phyloP scores from a whole-genome alignment of 2,113 vertebrate species.

The Falcunculus frontatus region DNA sequence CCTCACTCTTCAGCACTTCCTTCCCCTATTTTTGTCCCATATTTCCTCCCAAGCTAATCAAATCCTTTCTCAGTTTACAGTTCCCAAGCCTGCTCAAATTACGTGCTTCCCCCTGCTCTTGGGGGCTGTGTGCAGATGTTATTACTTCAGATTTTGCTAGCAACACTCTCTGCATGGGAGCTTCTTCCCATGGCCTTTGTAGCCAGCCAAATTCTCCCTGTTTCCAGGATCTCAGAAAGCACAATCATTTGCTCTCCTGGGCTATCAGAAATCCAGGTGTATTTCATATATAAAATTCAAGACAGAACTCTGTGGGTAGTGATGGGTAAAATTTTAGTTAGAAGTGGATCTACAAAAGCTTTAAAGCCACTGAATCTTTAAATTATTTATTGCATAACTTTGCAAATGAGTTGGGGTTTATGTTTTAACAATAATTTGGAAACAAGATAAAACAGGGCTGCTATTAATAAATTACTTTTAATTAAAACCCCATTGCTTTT shows the following conservation, averaged over 20 bases:
- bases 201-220: background rate
- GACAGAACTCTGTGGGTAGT: background rate
- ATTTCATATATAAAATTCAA: background rate
- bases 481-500: background rate
- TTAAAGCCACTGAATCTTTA: background rate
- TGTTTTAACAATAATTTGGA: background rate
- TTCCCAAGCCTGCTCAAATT: background rate
- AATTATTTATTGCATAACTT: background rate
- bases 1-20: slow-evolving; percentile 22
- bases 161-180: background rate
- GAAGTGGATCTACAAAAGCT: background rate
- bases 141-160: background rate
- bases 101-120: background rate
- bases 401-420: background rate
- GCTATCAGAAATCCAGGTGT: background rate
- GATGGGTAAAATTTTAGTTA: background rate
- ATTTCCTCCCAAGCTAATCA: slow-evolving; percentile 15
- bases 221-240: background rate
- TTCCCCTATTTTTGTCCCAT: background rate
- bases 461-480: background rate
- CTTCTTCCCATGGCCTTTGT: background rate
- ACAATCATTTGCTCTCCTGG: background rate
- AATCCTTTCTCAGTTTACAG: slow-evolving; percentile 30
- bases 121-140: background rate
- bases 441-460: background rate